Percentiles rank a stretch among this genome's conserved stretches.
Evolutionary conservation across 2,888 invertebrate species (phyloP).

Genomic region (Pocota personata): DNA sequence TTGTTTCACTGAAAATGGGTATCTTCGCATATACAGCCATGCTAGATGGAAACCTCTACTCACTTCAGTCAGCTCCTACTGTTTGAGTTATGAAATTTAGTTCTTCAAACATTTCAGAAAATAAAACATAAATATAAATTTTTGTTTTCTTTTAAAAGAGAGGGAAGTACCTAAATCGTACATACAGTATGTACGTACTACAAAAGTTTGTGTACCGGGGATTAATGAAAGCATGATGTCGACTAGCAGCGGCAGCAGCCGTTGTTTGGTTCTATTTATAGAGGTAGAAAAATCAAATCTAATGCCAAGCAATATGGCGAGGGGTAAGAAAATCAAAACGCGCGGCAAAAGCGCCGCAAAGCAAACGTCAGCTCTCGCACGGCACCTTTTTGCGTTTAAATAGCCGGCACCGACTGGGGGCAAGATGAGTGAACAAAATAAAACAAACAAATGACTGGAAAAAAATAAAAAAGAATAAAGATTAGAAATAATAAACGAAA

Average conservation of each 20-base stretch:
- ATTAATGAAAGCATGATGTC: constrained; percentile 55
- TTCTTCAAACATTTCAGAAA: background rate
- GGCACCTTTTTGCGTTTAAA: background rate
- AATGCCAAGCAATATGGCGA: constrained; percentile 26
- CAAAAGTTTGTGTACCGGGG: constrained; percentile 51
- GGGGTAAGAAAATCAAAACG: constrained; percentile 4
- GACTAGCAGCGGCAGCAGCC: constrained; percentile 42
- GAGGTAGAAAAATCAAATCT: constrained; percentile 29
- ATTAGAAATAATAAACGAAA: constrained; percentile 7
- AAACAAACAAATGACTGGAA: constrained; percentile 17
- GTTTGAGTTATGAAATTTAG: background rate
- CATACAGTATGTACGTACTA: background rate
- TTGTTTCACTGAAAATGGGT: constrained; percentile 3
- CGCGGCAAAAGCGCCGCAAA: constrained; percentile 40
- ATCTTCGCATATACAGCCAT: background rate
- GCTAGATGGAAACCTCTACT: background rate
- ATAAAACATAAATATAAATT: background rate
- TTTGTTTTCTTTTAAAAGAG: background rate
- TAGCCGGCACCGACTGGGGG: constrained; percentile 7
- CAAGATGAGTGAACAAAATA: background rate
- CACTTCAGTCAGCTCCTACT: constrained; percentile 1
- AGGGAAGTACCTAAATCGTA: background rate
- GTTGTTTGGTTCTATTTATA: constrained; percentile 54
- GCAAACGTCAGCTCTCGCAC: constrained; percentile 16
- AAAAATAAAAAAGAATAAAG: background rate